phyloP scores from a whole-genome alignment of 35 echinoderm and acorn worm species.

The Patiria miniata region DNA sequence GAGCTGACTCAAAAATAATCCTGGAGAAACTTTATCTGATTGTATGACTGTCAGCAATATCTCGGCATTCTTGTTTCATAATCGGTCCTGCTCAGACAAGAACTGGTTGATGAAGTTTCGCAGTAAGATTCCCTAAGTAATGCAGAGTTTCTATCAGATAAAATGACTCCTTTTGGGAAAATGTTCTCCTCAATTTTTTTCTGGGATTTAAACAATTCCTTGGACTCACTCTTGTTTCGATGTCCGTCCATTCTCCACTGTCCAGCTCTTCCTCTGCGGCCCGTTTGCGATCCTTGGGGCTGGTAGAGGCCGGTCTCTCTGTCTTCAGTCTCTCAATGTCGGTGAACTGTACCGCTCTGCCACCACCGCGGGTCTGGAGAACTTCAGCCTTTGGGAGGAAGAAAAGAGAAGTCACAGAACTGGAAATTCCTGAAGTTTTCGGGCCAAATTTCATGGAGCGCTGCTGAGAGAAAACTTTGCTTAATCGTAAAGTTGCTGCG shows the following conservation, averaged over 20 bases:
- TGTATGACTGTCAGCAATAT: too few relatives aligned
- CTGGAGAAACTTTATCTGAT: too few relatives aligned
- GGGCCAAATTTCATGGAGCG: not conserved
- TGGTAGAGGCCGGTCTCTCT: conserved; percentile 39
- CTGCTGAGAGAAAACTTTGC: not conserved
- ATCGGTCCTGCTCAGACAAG: too few relatives aligned
- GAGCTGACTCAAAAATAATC: too few relatives aligned
- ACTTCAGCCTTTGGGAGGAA: conserved; percentile 73
- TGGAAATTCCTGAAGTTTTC: not conserved
- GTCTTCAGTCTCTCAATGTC: conserved; percentile 77
- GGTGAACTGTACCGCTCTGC: conserved; percentile 90
- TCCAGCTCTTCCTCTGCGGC: conserved; percentile 67
- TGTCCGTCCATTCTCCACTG: conserved; percentile 75
- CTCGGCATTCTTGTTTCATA: too few relatives aligned
- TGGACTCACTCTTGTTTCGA: conserved; percentile 79
- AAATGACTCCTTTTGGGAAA: too few relatives aligned
- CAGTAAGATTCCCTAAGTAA: too few relatives aligned
- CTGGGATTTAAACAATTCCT: too few relatives aligned
- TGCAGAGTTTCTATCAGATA: too few relatives aligned
- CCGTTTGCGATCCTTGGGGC: conserved; percentile 36
- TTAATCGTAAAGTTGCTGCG: too few relatives aligned
- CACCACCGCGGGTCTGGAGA: conserved; percentile 83
- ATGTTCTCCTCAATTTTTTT: not conserved
- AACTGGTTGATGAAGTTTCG: too few relatives aligned
- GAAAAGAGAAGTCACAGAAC: not conserved